Evolutionary conservation across 2,113 vertebrate species (phyloP).

Genomic region (Siniperca chuatsi): DNA sequence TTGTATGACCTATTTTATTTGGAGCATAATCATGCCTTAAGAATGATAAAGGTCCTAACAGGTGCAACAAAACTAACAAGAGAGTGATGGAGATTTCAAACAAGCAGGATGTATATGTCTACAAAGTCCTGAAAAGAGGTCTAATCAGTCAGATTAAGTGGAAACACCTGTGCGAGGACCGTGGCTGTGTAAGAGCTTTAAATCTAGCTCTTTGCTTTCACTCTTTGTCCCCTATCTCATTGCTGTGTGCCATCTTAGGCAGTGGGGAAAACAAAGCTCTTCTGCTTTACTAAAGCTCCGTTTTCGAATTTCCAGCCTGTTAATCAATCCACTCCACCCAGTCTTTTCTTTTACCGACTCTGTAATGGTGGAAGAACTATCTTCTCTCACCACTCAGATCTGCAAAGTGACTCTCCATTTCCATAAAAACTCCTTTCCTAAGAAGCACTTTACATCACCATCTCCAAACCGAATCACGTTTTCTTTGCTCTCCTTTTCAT

Average conservation of each 20-base stretch:
- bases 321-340: conserved; percentile 27
- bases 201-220: conserved; percentile 18
- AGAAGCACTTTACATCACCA: conserved; percentile 15
- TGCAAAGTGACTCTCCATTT: conserved; percentile 15
- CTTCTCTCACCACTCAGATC: conserved; percentile 9
- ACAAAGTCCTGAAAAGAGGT: neutral
- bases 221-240: neutral
- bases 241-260: neutral
- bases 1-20: conserved; percentile 13
- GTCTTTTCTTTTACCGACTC: conserved; percentile 10
- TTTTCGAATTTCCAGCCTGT: conserved; percentile 1
- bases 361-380: neutral
- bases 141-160: conserved; percentile 38
- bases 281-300: conserved; percentile 1
- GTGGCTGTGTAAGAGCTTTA: neutral
- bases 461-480: neutral
- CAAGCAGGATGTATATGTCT: neutral
- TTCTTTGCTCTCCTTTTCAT: conserved; percentile 4
- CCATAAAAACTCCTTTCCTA: neutral
- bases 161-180: conserved; percentile 19
- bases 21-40: neutral
- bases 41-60: conserved; percentile 15
- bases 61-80: conserved; percentile 31
- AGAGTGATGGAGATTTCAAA: conserved; percentile 14
- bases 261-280: neutral